Base-by-base conservation (phyloP, 2,797 vertebrate species). In the Ctenopoma kingsleyae region DNA sequence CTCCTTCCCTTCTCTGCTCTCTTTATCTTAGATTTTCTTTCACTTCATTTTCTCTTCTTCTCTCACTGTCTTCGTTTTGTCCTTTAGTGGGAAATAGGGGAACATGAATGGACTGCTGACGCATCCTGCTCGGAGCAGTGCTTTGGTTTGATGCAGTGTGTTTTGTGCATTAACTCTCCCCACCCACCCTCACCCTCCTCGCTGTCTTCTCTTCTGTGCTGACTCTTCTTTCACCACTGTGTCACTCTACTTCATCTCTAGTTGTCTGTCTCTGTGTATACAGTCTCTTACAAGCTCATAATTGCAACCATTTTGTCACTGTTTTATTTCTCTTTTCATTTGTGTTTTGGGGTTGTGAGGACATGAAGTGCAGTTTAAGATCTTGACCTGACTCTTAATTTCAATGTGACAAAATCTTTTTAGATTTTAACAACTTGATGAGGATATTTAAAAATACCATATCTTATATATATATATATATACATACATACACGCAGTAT, bases 61-160 rank as follows among this genome's bases (percentile, higher is more conserved):
- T 53, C 90, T 90, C 87, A 87, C 91, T 88, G 88, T 87, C 92
- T 93, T 93, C 87, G 90, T 95, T 94, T 95, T 95, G 92, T 96
- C 94, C 95, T 96, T 96, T 94, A 93, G 90, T 93, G 85, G 82
- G 91, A 86, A 80, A 94, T 43, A 72, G 52, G 73, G 74, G 74
- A 84, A 93, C 94, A 96, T 95, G 96, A 93, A 94, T 94, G 95
- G 91, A 95, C 92, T 94, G 94, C 95, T 97, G 96, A 96, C 95
- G 95, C 96, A 96, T 95, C 91, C 90, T 85, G 89, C 91, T 93
- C 82, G 78, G 92, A 94, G 94, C 93, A 89, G 90, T 94, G 94
- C 93, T 93, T 95, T 92, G 91, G 93, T 94, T 95, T 95, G 95
- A 95, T 96, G 95, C 96, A 93, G 93, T 93, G 92, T 93, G 79